These are phyloP conservation scores for Dicyrtomina minuta DNA, from an alignment of 2,888 invertebrate genomes.

Conservation along the genomic window DNA sequence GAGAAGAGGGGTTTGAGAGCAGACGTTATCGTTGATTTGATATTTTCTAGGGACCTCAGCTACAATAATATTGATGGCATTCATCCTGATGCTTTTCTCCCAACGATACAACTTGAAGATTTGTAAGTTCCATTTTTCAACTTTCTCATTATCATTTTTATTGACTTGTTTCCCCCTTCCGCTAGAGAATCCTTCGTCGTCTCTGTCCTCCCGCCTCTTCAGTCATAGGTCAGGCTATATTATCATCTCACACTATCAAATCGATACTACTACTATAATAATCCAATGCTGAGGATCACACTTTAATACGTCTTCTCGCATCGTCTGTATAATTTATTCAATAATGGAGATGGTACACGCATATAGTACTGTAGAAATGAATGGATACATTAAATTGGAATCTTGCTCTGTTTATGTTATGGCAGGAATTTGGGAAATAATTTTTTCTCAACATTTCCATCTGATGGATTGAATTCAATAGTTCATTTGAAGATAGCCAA, in stretches of 20 bases:
- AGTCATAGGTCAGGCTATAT: too few species aligned
- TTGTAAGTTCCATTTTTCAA: slow-evolving; percentile 70
- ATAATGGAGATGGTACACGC: too few species aligned
- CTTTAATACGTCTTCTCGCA: too few species aligned
- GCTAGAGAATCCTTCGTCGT: too few species aligned
- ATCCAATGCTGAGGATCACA: too few species aligned
- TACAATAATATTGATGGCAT: slow-evolving; percentile 81
- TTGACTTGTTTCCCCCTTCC: slow-evolving; percentile 8
- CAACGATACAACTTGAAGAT: slow-evolving; percentile 77
- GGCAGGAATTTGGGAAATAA: slow-evolving; percentile 91
- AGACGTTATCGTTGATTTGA: background rate
- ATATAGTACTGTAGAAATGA: too few species aligned
- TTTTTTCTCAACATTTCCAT: slow-evolving; percentile 77
- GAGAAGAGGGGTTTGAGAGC: too few species aligned
- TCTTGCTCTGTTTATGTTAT: too few species aligned
- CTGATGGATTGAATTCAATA: slow-evolving; percentile 75
- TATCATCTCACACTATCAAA: too few species aligned
- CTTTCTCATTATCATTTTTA: slow-evolving; percentile 29
- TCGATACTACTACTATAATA: too few species aligned
- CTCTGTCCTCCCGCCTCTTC: too few species aligned
- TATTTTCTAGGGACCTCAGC: slow-evolving; percentile 75
- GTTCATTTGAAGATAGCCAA: slow-evolving; percentile 88
- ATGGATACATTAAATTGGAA: background rate
- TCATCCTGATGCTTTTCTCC: slow-evolving; percentile 79
- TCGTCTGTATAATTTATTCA: too few species aligned